phyloP scores from a whole-genome alignment of 2,888 invertebrate species.

The Malthinus seriepunctatus region DNA sequence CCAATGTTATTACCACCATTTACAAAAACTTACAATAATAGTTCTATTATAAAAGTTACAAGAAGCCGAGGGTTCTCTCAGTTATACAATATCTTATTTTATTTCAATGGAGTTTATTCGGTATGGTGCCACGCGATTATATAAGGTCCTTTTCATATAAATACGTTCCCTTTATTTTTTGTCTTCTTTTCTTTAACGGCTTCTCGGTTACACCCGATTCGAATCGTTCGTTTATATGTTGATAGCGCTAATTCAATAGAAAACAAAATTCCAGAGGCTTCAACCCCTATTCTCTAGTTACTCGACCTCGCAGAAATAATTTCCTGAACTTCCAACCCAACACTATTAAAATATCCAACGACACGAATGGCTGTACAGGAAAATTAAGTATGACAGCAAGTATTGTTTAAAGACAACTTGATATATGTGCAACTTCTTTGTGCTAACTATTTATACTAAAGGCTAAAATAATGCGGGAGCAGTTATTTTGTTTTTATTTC shows the following conservation, averaged over 20 bases:
- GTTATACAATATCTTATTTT: constrained; percentile 21
- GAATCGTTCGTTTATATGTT: constrained; percentile 12
- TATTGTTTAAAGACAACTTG: constrained; percentile 20
- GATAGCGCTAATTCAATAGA: constrained; percentile 15
- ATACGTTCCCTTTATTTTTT: constrained; percentile 10
- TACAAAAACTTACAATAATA: constrained; percentile 23
- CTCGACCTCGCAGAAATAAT: constrained; percentile 6
- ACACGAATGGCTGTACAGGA: constrained; percentile 15
- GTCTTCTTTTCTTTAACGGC: constrained; percentile 6
- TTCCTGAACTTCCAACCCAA: constrained; percentile 4
- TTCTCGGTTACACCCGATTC: constrained; percentile 11
- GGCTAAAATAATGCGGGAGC: constrained; percentile 14
- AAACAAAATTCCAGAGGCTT: constrained; percentile 4
- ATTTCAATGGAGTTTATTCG: constrained; percentile 19
- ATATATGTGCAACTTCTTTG: constrained; percentile 19
- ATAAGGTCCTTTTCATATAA: constrained; percentile 13
- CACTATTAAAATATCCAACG: constrained; percentile 8
- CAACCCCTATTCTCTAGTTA: constrained; percentile 20
- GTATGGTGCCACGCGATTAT: constrained; percentile 22
- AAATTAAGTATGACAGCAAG: constrained; percentile 23
- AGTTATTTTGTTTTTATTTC: constrained; percentile 2
- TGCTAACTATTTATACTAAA: not conserved
- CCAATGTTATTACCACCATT: constrained; percentile 17
- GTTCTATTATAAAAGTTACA: constrained; percentile 22
- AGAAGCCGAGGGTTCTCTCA: constrained; percentile 18